These are phyloP conservation scores for Diorhabda sublineata DNA, from an alignment of 1,140 invertebrate genomes.

Conservation along the genomic window DNA sequence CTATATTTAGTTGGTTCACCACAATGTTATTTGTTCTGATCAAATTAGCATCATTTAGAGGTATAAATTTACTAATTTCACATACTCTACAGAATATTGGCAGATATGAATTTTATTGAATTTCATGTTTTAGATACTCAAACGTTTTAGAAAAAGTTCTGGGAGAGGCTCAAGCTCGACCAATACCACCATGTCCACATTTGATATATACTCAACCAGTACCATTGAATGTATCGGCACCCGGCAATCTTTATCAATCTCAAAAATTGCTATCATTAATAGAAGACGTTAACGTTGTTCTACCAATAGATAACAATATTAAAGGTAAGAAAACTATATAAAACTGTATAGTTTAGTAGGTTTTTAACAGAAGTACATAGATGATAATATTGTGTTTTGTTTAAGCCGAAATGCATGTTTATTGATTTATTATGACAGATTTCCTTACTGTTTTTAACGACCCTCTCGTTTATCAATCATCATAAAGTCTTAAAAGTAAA, in stretches of 20 bases:
- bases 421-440: not conserved
- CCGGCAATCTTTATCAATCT: slow-evolving; percentile 69
- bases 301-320: slow-evolving; percentile 34
- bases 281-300: slow-evolving; percentile 46
- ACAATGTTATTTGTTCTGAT: too few species aligned
- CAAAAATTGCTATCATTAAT: slow-evolving; percentile 65
- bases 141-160: slow-evolving; percentile 59
- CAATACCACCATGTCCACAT: slow-evolving; percentile 63
- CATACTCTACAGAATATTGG: too few species aligned
- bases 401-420: not conserved
- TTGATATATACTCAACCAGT: slow-evolving; percentile 56
- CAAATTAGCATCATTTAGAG: too few species aligned
- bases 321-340: slow-evolving; percentile 29
- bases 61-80: too few species aligned
- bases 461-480: too few species aligned
- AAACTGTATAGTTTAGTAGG: not conserved
- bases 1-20: too few species aligned
- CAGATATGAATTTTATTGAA: too few species aligned
- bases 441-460: too few species aligned
- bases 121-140: not conserved
- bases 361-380: not conserved
- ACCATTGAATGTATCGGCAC: slow-evolving; percentile 68
- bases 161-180: slow-evolving; percentile 52
- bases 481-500: too few species aligned
- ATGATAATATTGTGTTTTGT: not conserved